Evolutionary conservation across 2,797 vertebrate species (phyloP), one percentile per base, ranked within the genome.

Genomic region (Gadopsis marmoratus): DNA sequence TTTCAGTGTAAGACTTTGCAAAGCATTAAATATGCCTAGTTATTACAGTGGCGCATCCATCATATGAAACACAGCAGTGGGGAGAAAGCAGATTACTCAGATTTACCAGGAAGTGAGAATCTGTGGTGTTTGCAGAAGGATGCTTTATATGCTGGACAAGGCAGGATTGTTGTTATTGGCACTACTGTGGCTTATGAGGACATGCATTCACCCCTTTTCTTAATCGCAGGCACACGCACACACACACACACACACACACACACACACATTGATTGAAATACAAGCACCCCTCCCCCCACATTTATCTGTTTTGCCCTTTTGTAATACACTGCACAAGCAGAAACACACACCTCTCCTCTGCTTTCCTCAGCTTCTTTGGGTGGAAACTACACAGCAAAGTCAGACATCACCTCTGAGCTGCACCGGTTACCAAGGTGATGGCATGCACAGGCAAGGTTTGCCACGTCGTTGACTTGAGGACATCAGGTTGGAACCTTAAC

Each of bases 341-440:
- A 86, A 68, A 61, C 59, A 68, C 76, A 85, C 86, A 79, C 78
- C 66, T 80, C 68, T 78, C 65, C 53, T 74, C 60, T 66, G 37
- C 79, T 78, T 58, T 51, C 39, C 58, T 39, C 47, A 63, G 60
- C 47, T 72, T 66, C 50, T 71, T 81, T 64, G 47, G 61, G 67
- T 37, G 39, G 29, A 37, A 62, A 69, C 7, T 56, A 50, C 14
- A 72, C 31, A 64, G 50, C 33, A 70, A 62, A 63, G 41, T 72
- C 70, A 86, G 73, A 78, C 71, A 82, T 93, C 90, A 90, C 79
- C 80, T 84, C 84, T 82, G 71, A 87, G 82, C 82, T 77, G 71
- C 60, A 65, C 71, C 13, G 56, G 93, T 94, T 95, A 83, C 91
- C 92, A 94, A 86, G 93, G 94, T 87, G 94, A 95, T 82, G n/a